phyloP scores from a whole-genome alignment of 2,113 vertebrate species.

The Talpa occidentalis region DNA sequence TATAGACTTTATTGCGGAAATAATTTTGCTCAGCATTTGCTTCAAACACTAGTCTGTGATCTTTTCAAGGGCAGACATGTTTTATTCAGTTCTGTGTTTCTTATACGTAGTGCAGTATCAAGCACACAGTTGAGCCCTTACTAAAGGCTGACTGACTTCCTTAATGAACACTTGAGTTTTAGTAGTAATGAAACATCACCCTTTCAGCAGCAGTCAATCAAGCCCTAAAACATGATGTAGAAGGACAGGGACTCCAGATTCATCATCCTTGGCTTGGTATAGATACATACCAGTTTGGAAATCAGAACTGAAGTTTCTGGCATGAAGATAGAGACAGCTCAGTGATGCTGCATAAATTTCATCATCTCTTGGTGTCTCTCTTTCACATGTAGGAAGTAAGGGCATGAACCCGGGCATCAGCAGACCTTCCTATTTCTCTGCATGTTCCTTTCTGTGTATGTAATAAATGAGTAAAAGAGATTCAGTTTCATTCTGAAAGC shows the following conservation, averaged over 20 bases:
- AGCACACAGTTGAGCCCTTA: not conserved
- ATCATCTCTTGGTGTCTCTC: not conserved
- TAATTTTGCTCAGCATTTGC: constrained; percentile 48
- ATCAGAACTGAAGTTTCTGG: not conserved
- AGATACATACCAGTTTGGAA: not conserved
- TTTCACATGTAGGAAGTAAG: not conserved
- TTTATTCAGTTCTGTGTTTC: constrained; percentile 58
- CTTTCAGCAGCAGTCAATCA: not conserved
- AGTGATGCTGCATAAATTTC: not conserved
- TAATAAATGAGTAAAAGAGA: not conserved
- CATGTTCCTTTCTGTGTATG: not conserved
- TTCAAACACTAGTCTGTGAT: constrained; percentile 32
- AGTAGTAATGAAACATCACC: not conserved
- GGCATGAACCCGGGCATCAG: not conserved
- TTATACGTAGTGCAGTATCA: not conserved
- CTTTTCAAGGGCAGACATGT: constrained; percentile 28
- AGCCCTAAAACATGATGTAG: not conserved
- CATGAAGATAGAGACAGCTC: not conserved
- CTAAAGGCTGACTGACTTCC: constrained; percentile 6
- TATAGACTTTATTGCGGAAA: constrained; percentile 12
- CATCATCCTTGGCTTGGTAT: not conserved
- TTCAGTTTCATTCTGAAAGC: constrained; percentile 35
- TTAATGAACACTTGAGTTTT: constrained; percentile 26
- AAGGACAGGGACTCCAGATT: not conserved
- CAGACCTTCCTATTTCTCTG: not conserved